Conservation (phyloP, 2,888 invertebrate species). For the Biston stratarius region DNA sequence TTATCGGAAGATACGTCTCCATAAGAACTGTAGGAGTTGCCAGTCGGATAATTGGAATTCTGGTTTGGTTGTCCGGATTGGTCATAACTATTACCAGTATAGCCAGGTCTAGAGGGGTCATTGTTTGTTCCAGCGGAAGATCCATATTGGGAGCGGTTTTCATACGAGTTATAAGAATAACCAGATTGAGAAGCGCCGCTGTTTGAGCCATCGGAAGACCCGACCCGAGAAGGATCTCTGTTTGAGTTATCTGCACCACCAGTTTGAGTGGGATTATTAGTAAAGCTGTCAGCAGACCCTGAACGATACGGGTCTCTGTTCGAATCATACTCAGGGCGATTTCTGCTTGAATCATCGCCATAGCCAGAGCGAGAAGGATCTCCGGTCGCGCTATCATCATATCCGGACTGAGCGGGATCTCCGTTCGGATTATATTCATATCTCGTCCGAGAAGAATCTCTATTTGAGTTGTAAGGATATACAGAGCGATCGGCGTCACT, state of each 20-base stretch:
- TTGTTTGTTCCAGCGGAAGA: constrained; percentile 5
- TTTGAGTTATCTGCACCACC: constrained; percentile 2
- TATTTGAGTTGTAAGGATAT: background rate
- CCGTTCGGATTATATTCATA: too few relatives aligned
- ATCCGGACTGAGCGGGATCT: background rate
- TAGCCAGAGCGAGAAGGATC: background rate
- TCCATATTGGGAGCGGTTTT: constrained; percentile 12
- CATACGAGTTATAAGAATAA: constrained; percentile 1
- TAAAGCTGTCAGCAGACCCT: constrained; percentile 1
- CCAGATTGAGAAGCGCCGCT: constrained; percentile 1
- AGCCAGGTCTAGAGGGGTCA: constrained; percentile 7
- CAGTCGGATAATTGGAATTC: constrained; percentile 7
- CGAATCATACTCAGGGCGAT: constrained; percentile 3
- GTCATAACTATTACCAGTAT: constrained; percentile 5
- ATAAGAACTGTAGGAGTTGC: constrained; percentile 11
- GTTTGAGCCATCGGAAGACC: background rate
- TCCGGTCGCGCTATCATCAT: background rate
- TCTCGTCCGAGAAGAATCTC: constrained; percentile 1
- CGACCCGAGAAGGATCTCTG: background rate
- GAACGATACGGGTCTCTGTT: constrained; percentile 13
- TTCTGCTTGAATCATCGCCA: background rate
- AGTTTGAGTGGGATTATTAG: background rate
- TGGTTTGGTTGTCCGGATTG: background rate
- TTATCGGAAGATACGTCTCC: constrained; percentile 15
- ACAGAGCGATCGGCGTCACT: constrained; percentile 4